Conservation (phyloP, 2,888 invertebrate genomes). For the Thyatira batis region DNA sequence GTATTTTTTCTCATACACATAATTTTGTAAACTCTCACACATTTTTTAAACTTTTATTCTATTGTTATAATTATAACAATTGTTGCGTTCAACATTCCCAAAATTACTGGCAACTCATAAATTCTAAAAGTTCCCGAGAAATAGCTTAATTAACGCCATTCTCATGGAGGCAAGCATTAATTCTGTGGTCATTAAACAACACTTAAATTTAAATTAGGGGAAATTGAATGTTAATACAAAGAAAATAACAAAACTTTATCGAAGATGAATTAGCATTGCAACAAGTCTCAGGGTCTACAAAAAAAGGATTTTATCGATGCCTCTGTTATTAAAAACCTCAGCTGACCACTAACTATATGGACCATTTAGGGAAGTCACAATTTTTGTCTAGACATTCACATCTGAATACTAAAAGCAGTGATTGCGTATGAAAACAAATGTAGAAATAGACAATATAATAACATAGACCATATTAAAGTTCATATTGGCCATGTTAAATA, state of each 20-base stretch:
- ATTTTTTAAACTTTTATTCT: neutral
- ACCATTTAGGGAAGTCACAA: too few species aligned
- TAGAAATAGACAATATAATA: too few species aligned
- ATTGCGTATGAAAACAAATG: too few species aligned
- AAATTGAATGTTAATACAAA: slow-evolving; percentile 13
- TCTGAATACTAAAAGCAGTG: too few species aligned
- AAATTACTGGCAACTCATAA: slow-evolving; percentile 22
- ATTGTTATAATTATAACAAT: neutral
- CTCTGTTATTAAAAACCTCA: too few species aligned
- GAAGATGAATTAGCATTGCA: neutral
- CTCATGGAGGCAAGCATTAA: slow-evolving; percentile 31
- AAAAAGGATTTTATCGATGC: neutral
- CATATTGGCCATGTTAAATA: too few species aligned
- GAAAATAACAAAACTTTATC: slow-evolving; percentile 6
- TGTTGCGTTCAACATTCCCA: slow-evolving; percentile 3
- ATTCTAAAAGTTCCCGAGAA: slow-evolving; percentile 25
- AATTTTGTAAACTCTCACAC: neutral
- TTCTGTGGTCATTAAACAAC: slow-evolving; percentile 37
- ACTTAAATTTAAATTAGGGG: slow-evolving; percentile 34
- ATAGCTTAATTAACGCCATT: slow-evolving; percentile 43
- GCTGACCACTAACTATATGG: too few species aligned
- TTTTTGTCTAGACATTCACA: too few species aligned
- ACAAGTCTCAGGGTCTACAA: too few species aligned
- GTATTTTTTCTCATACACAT: neutral
- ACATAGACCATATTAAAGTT: too few species aligned